Conservation (phyloP, 2,113 vertebrate genomes). For the Nothocercus nigrocapillus region DNA sequence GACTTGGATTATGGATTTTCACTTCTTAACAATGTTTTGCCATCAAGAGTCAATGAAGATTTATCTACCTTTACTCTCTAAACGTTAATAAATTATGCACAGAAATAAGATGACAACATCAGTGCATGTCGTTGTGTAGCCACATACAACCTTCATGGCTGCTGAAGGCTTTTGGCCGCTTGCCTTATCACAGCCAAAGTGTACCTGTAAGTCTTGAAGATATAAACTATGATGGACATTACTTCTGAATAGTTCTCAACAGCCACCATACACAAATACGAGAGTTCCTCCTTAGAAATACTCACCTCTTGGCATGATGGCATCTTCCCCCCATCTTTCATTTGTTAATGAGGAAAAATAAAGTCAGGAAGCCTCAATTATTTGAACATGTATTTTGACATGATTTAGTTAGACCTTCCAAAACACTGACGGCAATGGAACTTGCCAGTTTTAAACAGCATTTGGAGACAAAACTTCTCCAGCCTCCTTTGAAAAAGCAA, state of each 20-base stretch:
- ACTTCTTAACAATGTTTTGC: not conserved
- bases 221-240: not conserved
- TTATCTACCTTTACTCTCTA: not conserved
- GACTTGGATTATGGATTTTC: not conserved
- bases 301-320: not conserved
- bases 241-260: not conserved
- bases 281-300: not conserved
- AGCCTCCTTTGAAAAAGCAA: not conserved
- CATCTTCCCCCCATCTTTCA: not conserved
- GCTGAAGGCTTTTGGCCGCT: not conserved
- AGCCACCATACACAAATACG: not conserved
- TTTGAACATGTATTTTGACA: not conserved
- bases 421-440: not conserved
- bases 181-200: not conserved
- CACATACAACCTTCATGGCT: not conserved
- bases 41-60: not conserved
- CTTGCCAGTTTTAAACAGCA: not conserved
- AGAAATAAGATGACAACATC: not conserved
- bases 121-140: not conserved
- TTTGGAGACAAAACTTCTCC: not conserved
- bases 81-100: not conserved
- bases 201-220: not conserved
- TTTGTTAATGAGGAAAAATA: not conserved
- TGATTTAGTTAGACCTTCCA: not conserved
- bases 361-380: not conserved